Base-by-base conservation (phyloP, 35 echinoderm and acorn worm species). In the Acanthaster planci region DNA sequence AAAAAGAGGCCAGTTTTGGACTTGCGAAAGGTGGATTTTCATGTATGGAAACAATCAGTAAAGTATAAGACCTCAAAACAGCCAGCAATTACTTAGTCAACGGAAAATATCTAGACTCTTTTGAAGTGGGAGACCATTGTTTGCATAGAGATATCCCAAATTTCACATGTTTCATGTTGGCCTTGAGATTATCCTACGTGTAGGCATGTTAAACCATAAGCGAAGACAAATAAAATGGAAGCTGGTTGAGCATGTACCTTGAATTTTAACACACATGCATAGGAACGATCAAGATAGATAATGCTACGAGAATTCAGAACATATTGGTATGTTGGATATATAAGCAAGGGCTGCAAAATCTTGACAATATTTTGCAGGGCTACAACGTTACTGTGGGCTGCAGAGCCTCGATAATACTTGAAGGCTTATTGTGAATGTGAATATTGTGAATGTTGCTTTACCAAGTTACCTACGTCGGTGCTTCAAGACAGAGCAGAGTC, bases 1-100 rank as follows among this genome's bases (percentile, higher is more conserved):
- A 87, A 87, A 75, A 78, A 54, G 39, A 87, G 85, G 37, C 47
- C 55, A 9, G 78, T 87, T 10, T n/a, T 77, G 21, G 85, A 87
- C 52, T 50, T 87, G 22, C 47, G 67, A 21, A 52, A 40, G 27
- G 75, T 78, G 8, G 78, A 87, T 36, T 26, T 30, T 2, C 50
- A 2, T 32, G 4, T 78, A 14, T 76, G 75, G 64, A 52, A 78
- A 16, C n/a, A 52, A 53, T 77, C 67, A 21, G 42, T 78, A 8
- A 77, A 87, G 52, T 77, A 52, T 38, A 77, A 35, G 76, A 78
- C 36, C 3, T 51, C 31, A 42, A 51, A 54, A 37, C 52, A 30
- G 85, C 68, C 19, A 4, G n/a, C 21, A 2, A 8, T 78, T 52
- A 77, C 52, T 36, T 87, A 40, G 35, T 78, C 14, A 36, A 87